Evolutionary conservation across 2,797 vertebrate genomes (phyloP), one percentile per base, ranked within the genome.

Genomic region (Salarias fasciatus): DNA sequence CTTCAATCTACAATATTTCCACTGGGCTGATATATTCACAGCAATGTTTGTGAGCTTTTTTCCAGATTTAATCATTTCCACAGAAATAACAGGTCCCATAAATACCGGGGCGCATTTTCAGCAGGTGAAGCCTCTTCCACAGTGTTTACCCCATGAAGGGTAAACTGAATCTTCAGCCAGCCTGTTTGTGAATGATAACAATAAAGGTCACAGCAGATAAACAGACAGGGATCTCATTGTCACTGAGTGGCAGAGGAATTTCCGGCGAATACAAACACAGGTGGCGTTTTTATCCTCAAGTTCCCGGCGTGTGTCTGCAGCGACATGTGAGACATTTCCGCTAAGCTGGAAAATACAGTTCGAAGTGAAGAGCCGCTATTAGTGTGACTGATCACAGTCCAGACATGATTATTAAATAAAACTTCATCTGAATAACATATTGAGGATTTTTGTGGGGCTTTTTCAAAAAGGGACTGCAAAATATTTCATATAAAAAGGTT

Each of bases 131-230:
- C 29, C 18, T 37, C 11, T 40, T 56, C 55, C 49, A 11, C 50
- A 62, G 67, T 75, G 66, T 80, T 82, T 75, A 65, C 31, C 9
- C 70, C 41, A 12, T 14, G 53, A 65, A 63, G 66, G 59, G 48
- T 72, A 73, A 75, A 72, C 60, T 18, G 49, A 49, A 69, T 50
- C 40, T 54, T 59, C 10, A 10, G 61, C 73, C 58, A 18, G 73
- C 9, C 42, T 63, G 68, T 68, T 64, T 76, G 73, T 57, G 35
- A 45, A 33, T 2, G 30, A 79, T 69, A 63, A 74, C 60, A 56
- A 37, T 51, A 66, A 86, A 82, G 72, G 78, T 83, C 57, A 71
- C n/a, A 13, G 44, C 56, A 63, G 72, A 75, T 60, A 52, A 64
- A 72, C 50, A 75, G 63, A 80, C 52, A 61, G n/a, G n/a, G n/a